Conservation (phyloP, 2,888 invertebrate species). For the Chloroclystis v-ata region DNA sequence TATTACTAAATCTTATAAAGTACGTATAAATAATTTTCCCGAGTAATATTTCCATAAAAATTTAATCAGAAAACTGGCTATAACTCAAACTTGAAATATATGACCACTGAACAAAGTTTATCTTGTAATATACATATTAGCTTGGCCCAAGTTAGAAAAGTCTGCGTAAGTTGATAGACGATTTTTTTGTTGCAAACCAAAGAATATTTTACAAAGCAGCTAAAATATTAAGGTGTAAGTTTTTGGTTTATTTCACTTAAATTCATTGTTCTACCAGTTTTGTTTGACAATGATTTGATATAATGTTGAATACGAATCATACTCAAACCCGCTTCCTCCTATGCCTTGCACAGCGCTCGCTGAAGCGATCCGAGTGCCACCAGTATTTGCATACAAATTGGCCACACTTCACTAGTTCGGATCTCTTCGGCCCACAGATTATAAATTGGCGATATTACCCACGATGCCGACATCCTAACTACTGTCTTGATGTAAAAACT, state of each 20-base stretch:
- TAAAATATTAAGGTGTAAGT: not conserved
- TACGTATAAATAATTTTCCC: constrained; percentile 34
- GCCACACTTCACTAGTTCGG: constrained; percentile 53
- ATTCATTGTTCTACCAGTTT: too few relatives aligned
- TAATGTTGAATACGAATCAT: not conserved
- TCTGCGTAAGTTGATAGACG: constrained; percentile 1
- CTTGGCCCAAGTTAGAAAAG: constrained; percentile 22
- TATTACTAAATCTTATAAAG: constrained; percentile 24
- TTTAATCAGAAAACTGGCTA: constrained; percentile 54
- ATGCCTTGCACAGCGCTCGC: constrained; percentile 18
- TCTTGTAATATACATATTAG: constrained; percentile 53
- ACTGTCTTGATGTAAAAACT: constrained; percentile 24
- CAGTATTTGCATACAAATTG: constrained; percentile 65
- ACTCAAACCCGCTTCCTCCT: constrained; percentile 17
- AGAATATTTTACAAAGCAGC: too few relatives aligned
- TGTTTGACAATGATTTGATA: too few relatives aligned
- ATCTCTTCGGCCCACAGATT: constrained; percentile 43
- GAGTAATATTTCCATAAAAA: constrained; percentile 44
- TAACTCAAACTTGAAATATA: constrained; percentile 62
- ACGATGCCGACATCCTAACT: constrained; percentile 39
- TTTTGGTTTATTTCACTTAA: too few relatives aligned
- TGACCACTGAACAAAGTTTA: constrained; percentile 66
- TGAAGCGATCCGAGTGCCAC: constrained; percentile 42
- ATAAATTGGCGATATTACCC: constrained; percentile 52
- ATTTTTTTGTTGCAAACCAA: too few relatives aligned